Evolutionary conservation across 2,888 invertebrate species (phyloP).

Genomic region (Carcina quercana): DNA sequence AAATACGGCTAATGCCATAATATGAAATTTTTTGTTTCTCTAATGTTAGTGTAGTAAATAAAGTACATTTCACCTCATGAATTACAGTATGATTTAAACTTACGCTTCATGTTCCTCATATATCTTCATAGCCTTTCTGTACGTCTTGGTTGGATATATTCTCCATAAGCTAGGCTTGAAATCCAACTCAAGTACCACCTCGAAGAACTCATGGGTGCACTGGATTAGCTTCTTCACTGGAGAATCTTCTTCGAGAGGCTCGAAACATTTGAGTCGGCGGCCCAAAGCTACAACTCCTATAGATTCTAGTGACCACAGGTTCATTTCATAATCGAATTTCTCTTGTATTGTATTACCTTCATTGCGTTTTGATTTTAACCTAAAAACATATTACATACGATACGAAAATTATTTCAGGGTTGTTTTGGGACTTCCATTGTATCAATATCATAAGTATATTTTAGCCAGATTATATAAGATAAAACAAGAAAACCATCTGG

Average conservation of each 20-base stretch:
- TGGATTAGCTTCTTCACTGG: slow-evolving; percentile 42
- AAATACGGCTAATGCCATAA: too few species aligned
- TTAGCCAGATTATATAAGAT: too few species aligned
- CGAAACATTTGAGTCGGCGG: slow-evolving; percentile 45
- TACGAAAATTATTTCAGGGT: neutral
- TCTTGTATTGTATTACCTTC: slow-evolving; percentile 67
- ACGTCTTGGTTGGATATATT: slow-evolving; percentile 35
- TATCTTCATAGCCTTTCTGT: slow-evolving; percentile 40
- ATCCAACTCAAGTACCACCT: neutral
- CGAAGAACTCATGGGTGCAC: slow-evolving; percentile 38
- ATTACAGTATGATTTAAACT: too few species aligned
- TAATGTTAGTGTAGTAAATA: too few species aligned
- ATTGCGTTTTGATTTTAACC: slow-evolving; percentile 67
- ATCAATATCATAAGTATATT: too few species aligned
- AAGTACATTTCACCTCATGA: too few species aligned
- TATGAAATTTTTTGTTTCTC: too few species aligned
- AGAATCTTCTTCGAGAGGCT: slow-evolving; percentile 40
- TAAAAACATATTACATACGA: too few species aligned
- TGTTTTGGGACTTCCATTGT: too few species aligned
- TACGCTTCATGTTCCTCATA: slow-evolving; percentile 46
- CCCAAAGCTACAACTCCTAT: slow-evolving; percentile 53
- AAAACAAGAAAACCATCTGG: too few species aligned
- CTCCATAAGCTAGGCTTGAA: slow-evolving; percentile 44
- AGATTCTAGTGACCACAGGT: slow-evolving; percentile 78
- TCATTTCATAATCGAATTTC: slow-evolving; percentile 71